Evolutionary conservation across 2,888 invertebrate species (phyloP).

Genomic region (Phytoseiulus persimilis): DNA sequence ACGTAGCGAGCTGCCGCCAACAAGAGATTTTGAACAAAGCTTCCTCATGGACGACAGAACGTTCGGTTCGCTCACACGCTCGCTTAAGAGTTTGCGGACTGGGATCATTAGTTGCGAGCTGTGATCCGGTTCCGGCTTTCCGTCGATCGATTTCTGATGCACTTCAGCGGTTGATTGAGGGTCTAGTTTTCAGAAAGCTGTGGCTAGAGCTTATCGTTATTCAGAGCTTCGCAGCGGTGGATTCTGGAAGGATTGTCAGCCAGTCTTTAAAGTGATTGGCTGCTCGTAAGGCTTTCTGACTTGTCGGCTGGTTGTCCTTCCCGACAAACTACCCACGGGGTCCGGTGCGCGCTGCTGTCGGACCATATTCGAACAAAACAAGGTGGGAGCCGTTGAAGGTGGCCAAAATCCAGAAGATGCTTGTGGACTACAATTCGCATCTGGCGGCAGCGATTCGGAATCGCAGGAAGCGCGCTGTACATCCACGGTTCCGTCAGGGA

Average conservation of each 20-base stretch:
- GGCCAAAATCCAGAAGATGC: background rate
- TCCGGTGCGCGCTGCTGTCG: background rate
- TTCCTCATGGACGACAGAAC: too few species aligned
- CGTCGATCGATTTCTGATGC: background rate
- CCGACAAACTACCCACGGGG: background rate
- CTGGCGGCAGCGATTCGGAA: background rate
- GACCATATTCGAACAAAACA: background rate
- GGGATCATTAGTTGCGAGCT: background rate
- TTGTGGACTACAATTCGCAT: background rate
- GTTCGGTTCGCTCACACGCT: too few species aligned
- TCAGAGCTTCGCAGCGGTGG: background rate
- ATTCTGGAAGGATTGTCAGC: background rate
- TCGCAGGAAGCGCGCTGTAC: background rate
- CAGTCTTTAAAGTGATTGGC: background rate
- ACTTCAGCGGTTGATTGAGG: background rate
- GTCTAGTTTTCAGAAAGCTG: background rate
- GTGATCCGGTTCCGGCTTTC: background rate
- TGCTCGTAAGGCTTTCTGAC: background rate
- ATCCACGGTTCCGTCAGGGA: background rate
- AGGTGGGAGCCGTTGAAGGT: background rate
- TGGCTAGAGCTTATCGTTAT: background rate
- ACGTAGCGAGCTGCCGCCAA: too few species aligned
- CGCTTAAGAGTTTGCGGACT: too few species aligned
- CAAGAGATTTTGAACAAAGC: too few species aligned
- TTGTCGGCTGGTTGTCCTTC: background rate